phyloP scores from a whole-genome alignment of 23 tunicate species.

The Phallusia fumigata region DNA sequence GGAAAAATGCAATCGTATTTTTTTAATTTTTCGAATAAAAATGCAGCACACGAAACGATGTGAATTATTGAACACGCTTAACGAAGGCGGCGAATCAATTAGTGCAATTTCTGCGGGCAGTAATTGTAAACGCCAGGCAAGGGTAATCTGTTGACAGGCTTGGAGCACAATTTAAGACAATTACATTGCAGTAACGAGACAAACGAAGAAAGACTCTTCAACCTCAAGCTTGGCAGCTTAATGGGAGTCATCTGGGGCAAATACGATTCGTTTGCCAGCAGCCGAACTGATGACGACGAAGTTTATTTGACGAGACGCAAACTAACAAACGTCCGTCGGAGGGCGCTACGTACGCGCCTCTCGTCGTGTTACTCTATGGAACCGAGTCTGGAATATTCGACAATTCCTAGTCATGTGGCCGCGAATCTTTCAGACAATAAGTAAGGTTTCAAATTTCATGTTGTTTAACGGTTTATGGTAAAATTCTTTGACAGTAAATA shows the following conservation, averaged over 20 bases:
- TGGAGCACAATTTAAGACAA: no score
- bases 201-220: conserved; percentile 51
- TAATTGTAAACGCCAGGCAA: no score
- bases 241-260: conserved; percentile 90
- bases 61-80: no score
- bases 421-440: conserved; percentile 28
- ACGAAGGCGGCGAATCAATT: no score
- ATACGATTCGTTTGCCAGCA: conserved; percentile 26
- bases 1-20: no score
- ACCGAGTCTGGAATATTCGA: conserved; percentile 45
- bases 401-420: conserved; percentile 44
- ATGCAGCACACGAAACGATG: no score
- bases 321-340: conserved; percentile 79
- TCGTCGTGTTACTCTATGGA: conserved; percentile 64
- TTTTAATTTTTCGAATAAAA: no score
- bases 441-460: conserved; percentile 10
- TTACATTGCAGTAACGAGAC: conserved; percentile 62
- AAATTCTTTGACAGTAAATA: no score
- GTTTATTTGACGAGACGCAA: conserved; percentile 76
- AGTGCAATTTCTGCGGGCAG: no score
- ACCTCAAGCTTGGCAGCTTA: conserved; percentile 51
- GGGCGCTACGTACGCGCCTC: conserved; percentile 48
- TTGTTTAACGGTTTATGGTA: background rate
- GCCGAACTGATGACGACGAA: conserved; percentile 49
- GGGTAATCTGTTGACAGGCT: no score